Conservation (phyloP, 2,797 vertebrate genomes). For the Semaprochilodus insignis region DNA sequence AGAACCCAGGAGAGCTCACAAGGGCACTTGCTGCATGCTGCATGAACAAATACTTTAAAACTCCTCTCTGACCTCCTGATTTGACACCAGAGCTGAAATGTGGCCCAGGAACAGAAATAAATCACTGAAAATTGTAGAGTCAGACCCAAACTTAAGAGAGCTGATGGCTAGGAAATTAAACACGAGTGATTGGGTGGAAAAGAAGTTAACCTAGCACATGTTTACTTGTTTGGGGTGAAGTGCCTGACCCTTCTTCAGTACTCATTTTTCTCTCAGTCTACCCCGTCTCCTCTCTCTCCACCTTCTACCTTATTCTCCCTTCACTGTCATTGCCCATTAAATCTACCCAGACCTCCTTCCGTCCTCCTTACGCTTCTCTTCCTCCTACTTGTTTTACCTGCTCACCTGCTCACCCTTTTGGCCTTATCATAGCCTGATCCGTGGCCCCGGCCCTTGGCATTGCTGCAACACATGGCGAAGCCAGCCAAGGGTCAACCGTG, state of each 20-base stretch:
- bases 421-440: constrained; percentile 35
- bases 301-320: not conserved
- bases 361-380: not conserved
- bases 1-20: constrained; percentile 11
- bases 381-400: constrained; percentile 16
- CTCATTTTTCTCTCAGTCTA: not conserved
- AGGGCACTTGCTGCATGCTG: not conserved
- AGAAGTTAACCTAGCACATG: not conserved
- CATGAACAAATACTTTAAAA: constrained; percentile 1
- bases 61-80: not conserved
- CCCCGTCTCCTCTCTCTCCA: not conserved
- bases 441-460: constrained; percentile 39
- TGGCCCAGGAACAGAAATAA: not conserved
- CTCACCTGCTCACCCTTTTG: constrained; percentile 39
- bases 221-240: not conserved
- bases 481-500: constrained; percentile 79
- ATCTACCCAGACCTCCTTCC: not conserved
- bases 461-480: constrained; percentile 66
- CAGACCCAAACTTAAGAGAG: not conserved
- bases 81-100: not conserved
- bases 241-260: constrained; percentile 5
- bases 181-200: not conserved
- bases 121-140: not conserved
- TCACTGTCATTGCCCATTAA: not conserved
- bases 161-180: not conserved